Evolutionary conservation across 2,888 invertebrate species (phyloP).

Genomic region (Leptopilina drosophilae): DNA sequence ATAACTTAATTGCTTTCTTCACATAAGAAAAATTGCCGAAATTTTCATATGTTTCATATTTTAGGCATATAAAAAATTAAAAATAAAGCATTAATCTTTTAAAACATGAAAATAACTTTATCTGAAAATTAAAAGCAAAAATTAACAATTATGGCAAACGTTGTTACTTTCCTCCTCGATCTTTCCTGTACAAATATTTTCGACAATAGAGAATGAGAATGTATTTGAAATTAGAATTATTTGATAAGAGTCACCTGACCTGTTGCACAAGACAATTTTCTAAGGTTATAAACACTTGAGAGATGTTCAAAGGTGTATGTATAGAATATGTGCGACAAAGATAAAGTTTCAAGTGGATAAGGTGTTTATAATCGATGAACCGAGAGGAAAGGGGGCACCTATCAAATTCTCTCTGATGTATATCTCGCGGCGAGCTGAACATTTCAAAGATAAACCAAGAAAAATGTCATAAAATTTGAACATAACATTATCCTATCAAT

Average conservation of each 20-base stretch:
- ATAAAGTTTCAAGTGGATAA: constrained; percentile 9
- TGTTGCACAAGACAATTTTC: constrained; percentile 7
- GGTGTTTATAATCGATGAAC: background rate
- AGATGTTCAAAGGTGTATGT: constrained; percentile 1
- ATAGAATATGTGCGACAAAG: constrained; percentile 12
- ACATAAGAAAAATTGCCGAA: too few species aligned
- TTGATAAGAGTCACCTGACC: constrained; percentile 4
- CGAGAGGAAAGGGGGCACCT: background rate
- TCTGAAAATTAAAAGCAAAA: too few species aligned
- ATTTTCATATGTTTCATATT: too few species aligned
- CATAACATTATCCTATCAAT: background rate
- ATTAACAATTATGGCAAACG: too few species aligned
- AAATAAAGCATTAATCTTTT: too few species aligned
- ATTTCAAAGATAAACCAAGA: background rate
- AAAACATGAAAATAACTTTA: too few species aligned
- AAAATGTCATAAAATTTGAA: constrained; percentile 7
- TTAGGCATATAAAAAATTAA: too few species aligned
- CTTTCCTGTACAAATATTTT: too few species aligned
- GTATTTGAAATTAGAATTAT: background rate
- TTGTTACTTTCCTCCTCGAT: too few species aligned
- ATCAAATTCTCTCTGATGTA: constrained; percentile 18
- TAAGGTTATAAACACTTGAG: constrained; percentile 5
- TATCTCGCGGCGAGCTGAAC: background rate
- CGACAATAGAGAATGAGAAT: background rate
- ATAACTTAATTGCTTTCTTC: too few species aligned